Percentiles rank a stretch among this genome's conserved stretches.
These are phyloP conservation scores for Ormyrus labotus DNA, from an alignment of 2,888 invertebrate genomes.

Conservation along the genomic window DNA sequence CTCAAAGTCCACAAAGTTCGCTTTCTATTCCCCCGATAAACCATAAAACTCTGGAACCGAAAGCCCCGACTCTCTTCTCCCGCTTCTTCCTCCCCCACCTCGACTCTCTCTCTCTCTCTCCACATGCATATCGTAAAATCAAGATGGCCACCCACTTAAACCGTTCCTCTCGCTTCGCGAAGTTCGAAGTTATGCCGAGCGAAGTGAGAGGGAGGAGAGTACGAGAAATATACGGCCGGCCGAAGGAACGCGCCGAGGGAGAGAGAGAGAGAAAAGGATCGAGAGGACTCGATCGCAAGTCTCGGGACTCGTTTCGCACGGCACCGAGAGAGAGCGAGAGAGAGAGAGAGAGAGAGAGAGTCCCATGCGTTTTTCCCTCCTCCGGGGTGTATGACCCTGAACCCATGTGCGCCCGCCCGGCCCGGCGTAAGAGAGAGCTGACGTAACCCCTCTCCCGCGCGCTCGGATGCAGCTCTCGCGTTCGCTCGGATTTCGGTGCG, in stretches of 20 bases:
- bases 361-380: slow-evolving; percentile 43
- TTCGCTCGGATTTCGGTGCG: no score
- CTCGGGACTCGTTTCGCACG: slow-evolving; percentile 44
- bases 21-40: background rate
- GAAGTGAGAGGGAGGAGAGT: slow-evolving; percentile 8
- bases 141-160: slow-evolving; percentile 50
- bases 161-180: slow-evolving; percentile 30
- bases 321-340: background rate
- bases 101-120: background rate
- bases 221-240: background rate
- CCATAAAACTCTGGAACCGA: slow-evolving; percentile 2
- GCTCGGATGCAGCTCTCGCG: no score
- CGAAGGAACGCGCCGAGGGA: background rate
- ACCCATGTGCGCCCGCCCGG: slow-evolving; percentile 36
- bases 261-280: slow-evolving; percentile 27
- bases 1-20: background rate
- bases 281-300: slow-evolving; percentile 46
- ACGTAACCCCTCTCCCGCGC: slow-evolving; percentile 13
- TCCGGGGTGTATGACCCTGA: slow-evolving; percentile 53
- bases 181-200: slow-evolving; percentile 46
- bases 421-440: slow-evolving; percentile 9
- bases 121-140: slow-evolving; percentile 41
- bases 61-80: background rate
- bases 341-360: slow-evolving; percentile 41
- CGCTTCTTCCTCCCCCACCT: background rate